Conservation (phyloP, 2,797 vertebrate genomes). For the Gymnothorax reevesii region DNA sequence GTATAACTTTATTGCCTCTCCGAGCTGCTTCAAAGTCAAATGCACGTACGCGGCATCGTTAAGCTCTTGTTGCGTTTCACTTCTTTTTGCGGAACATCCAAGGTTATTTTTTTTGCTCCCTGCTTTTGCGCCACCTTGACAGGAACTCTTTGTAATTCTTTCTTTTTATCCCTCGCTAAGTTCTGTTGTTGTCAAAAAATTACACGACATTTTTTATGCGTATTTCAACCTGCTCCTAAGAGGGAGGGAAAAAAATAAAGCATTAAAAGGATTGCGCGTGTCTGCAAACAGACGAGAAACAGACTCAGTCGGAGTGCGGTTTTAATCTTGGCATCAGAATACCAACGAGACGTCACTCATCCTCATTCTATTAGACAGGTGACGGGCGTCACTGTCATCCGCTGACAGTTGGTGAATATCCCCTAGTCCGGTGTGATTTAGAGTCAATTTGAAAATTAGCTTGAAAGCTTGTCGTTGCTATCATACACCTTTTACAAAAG, state of each 20-base stretch:
- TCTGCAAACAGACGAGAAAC: constrained; percentile 3
- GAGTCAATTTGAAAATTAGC: not conserved
- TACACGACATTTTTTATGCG: not conserved
- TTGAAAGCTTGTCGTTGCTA: not conserved
- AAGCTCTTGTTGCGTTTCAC: not conserved
- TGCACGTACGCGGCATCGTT: not conserved
- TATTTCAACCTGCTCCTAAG: not conserved
- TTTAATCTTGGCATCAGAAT: not conserved
- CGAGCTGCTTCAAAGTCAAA: not conserved
- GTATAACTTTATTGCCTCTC: not conserved
- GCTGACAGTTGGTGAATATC: not conserved
- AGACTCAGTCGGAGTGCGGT: not conserved
- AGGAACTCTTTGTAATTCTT: not conserved
- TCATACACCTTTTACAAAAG: not conserved
- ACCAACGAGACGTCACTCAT: not conserved
- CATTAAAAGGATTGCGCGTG: not conserved
- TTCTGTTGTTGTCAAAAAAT: not conserved
- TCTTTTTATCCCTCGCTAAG: not conserved
- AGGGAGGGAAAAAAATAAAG: not conserved
- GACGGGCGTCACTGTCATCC: not conserved
- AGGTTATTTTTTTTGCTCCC: not conserved
- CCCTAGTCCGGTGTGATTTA: not conserved
- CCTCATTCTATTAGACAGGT: not conserved
- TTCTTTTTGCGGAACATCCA: not conserved
- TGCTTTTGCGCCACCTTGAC: not conserved